Evolutionary conservation across 2,797 vertebrate species (phyloP).

Genomic region (Cygnus olor): DNA sequence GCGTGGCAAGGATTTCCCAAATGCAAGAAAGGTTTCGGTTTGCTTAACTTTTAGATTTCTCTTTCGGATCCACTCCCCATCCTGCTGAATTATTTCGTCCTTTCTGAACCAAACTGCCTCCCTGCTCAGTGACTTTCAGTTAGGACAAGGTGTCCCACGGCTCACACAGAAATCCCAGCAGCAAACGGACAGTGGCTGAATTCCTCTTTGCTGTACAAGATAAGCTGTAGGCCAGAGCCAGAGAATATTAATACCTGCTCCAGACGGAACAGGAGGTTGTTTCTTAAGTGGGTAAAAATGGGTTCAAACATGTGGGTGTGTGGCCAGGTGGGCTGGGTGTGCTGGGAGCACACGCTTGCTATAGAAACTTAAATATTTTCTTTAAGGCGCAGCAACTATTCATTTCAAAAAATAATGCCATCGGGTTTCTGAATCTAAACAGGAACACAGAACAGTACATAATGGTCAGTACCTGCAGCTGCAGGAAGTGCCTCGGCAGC

Average conservation of each 20-base stretch:
- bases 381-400: neutral
- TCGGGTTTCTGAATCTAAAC: neutral
- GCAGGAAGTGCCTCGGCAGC: neutral
- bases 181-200: neutral
- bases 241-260: slow-evolving; percentile 32
- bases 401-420: neutral
- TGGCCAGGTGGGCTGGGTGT: slow-evolving; percentile 22
- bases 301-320: neutral
- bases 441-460: slow-evolving; percentile 3
- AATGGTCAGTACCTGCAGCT: neutral
- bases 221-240: neutral
- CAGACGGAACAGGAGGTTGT: slow-evolving; percentile 31
- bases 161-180: slow-evolving; percentile 11
- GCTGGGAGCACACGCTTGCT: neutral
- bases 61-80: neutral
- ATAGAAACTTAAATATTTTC: slow-evolving; percentile 42
- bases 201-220: slow-evolving; percentile 1
- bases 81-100: neutral
- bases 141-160: neutral
- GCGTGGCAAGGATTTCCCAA: neutral
- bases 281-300: neutral
- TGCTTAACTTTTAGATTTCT: neutral
- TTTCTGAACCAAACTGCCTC: neutral
- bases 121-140: neutral
- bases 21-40: neutral